Evolutionary conservation across 2,113 vertebrate genomes (phyloP), one percentile per base, ranked within the genome.

Genomic region (Seriola aureovittata): DNA sequence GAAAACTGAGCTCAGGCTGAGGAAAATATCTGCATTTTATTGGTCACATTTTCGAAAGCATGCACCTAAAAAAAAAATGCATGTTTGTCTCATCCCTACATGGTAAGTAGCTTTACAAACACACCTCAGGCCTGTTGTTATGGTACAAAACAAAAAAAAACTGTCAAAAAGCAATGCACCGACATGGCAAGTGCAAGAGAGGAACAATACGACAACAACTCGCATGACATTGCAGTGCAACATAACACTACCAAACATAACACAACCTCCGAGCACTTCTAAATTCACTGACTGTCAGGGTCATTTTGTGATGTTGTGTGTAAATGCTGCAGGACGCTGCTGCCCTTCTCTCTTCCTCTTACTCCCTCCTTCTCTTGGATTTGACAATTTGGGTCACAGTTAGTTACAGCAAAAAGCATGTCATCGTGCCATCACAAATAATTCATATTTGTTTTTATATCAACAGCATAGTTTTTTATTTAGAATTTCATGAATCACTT

Each of bases 211-310:
- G 4, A 59, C 57, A 48, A 84, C 77, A 71, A 40, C 83, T 65
- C 1, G 1, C 38, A 70, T 75, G 75, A 82, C 52, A 71, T 50
- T 9, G 3, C 60, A 44, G 50, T 32, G 23, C 75, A 76, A 81
- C 42, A 67, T 36, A 78, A 82, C 81, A 82, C 40, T 71, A 57
- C 48, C n/a, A 65, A 87, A 81, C 58, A 69, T 23, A 78, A 71
- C 60, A 71, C 52, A 85, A 78, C 82, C 85, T 93, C 80, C 32
- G 0, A 90, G 91, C 87, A 38, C 62, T 89, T 76, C 71, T 82
- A 74, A 78, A 90, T 69, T 64, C 80, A 84, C 81, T 62, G 80
- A 59, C 86, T 88, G 92, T 93, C 90, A 89, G 85, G 82, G 73
- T 78, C 81, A 74, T 80, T 89, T 88, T 90, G 85, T 50, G 75